Percentiles rank a stretch among this genome's conserved stretches.
Conservation (phyloP, 1,140 invertebrate species). For the Trachymyrmex cornetzi region DNA sequence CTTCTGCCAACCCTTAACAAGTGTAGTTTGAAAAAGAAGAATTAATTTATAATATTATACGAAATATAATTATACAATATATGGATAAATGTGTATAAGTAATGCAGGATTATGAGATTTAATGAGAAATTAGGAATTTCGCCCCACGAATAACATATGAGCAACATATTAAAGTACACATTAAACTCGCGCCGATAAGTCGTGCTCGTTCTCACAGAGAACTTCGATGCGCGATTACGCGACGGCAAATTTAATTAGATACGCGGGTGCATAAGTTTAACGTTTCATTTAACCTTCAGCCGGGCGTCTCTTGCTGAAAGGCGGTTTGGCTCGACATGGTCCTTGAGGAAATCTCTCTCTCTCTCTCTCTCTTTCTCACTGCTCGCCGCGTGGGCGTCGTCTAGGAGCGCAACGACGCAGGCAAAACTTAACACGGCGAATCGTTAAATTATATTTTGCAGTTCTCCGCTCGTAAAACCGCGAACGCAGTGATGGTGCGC, state of each 20-base stretch:
- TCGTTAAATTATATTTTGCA: conserved; percentile 76
- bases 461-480: conserved; percentile 62
- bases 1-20: too few species aligned
- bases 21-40: background rate
- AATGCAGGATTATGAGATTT: background rate
- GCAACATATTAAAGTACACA: conserved; percentile 10
- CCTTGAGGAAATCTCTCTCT: conserved; percentile 41
- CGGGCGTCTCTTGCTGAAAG: conserved; percentile 36
- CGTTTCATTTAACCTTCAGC: conserved; percentile 71
- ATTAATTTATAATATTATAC: background rate
- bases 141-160: background rate
- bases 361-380: conserved; percentile 38
- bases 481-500: conserved; percentile 14
- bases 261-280: conserved; percentile 62
- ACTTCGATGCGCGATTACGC: conserved; percentile 30
- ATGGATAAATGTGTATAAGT: background rate
- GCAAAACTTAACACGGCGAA: conserved; percentile 66
- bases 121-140: background rate
- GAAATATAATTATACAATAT: background rate
- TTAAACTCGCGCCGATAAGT: conserved; percentile 39
- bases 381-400: background rate
- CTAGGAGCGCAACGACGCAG: conserved; percentile 29
- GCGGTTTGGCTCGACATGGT: background rate
- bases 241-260: conserved; percentile 61
- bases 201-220: conserved; percentile 8